phyloP scores from a whole-genome alignment of 1,140 invertebrate genomes.

The Cecropterus lyciades region DNA sequence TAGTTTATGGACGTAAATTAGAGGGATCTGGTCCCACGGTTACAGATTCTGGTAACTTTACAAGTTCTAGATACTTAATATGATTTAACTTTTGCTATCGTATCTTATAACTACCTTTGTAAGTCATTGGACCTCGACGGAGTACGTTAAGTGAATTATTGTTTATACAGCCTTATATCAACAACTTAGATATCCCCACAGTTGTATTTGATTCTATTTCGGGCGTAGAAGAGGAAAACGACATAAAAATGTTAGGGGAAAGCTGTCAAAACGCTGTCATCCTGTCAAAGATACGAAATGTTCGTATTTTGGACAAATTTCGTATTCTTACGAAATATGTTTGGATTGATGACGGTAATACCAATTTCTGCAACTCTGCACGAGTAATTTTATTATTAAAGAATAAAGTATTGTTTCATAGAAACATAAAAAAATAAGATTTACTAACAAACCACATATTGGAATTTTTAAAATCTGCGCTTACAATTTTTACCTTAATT shows the following conservation, averaged over 20 bases:
- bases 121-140: background rate
- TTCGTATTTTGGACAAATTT: too few relatives aligned
- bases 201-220: background rate
- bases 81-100: constrained; percentile 24
- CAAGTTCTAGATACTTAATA: constrained; percentile 15
- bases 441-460: too few relatives aligned
- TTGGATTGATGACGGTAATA: too few relatives aligned
- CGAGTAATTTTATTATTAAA: too few relatives aligned
- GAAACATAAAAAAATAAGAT: too few relatives aligned
- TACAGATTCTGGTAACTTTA: constrained; percentile 11
- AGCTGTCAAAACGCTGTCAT: background rate
- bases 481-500: too few relatives aligned
- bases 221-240: background rate
- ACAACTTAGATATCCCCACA: background rate
- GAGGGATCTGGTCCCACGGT: constrained; percentile 7
- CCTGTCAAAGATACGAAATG: too few relatives aligned
- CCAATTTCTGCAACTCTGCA: too few relatives aligned
- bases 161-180: background rate
- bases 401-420: too few relatives aligned
- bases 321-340: too few relatives aligned
- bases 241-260: background rate
- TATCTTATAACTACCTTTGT: background rate
- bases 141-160: background rate
- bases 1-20: constrained; percentile 29
- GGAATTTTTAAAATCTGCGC: too few relatives aligned